Evolutionary conservation across 2,797 vertebrate genomes (phyloP), one percentile per base, ranked within the genome.

Genomic region (Nyctibius grandis): DNA sequence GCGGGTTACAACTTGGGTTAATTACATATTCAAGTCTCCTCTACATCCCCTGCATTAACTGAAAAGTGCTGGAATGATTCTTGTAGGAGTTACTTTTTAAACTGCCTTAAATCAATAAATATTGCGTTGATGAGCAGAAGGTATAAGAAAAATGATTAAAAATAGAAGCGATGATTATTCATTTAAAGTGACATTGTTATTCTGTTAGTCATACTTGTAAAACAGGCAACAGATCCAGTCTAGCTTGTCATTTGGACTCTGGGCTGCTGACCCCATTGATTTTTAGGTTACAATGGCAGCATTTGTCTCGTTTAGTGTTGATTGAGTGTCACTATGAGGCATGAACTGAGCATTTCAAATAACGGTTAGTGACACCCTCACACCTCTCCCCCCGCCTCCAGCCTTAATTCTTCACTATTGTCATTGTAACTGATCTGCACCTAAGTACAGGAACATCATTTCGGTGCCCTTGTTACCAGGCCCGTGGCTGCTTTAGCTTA

Each of bases 241-340:
- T 38, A 68, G 79, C 25, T 69, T 78, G 33, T 61, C 73, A 57
- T 34, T 15, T 74, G 69, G 64, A 38, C 61, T 78, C 85, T 16
- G 83, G 89, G 70, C 91, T 85, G 63, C 73, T 90, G 95, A 63
- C 42, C 68, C 75, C 60, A 7, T 90, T 83, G 16, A 56, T 69
- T 81, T 75, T 18, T 25, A 56, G 75, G 69, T 61, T 77, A 13
- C 22, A 76, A 89, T 78, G 91, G 92, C 94, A 96, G 87, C 82
- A 45, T 74, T 70, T 85, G 57, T 88, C 88, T 95, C 40, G 12
- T 16, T 75, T 31, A 15, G 51, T 86, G 96, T 88, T 93, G 95
- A 75, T 75, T 36, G 84, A 81, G 74, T 54, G 91, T 92, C 96
- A 91, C 11, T 13, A 7, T 70, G 86, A 97, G 89, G 61, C 92